Evolutionary conservation across 2,113 vertebrate genomes (phyloP).

Genomic region (Drymodes brunneopygia): DNA sequence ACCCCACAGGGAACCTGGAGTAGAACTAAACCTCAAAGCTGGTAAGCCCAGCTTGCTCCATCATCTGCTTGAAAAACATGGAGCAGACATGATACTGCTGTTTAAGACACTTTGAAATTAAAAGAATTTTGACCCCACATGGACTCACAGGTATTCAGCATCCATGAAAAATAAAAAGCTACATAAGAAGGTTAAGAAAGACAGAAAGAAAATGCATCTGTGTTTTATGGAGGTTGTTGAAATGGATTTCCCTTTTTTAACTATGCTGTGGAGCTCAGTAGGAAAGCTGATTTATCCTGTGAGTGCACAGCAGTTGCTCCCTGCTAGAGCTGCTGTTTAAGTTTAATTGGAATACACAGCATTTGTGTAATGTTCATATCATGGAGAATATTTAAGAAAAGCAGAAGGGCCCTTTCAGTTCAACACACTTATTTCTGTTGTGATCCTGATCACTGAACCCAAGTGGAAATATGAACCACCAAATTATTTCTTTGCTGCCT

Average conservation of each 20-base stretch:
- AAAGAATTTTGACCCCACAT: background rate
- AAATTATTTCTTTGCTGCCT: background rate
- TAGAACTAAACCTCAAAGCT: background rate
- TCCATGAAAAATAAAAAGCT: background rate
- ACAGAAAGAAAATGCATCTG: background rate
- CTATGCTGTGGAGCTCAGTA: background rate
- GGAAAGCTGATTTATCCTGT: conserved; percentile 37
- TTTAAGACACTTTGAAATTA: background rate
- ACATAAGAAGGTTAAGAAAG: background rate
- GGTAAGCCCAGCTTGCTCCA: background rate
- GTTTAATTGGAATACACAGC: conserved; percentile 33
- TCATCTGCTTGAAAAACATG: background rate
- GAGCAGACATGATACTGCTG: background rate
- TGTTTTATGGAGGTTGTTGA: background rate
- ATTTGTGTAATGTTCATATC: background rate
- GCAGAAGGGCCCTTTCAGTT: background rate
- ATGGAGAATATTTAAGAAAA: background rate
- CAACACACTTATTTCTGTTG: background rate
- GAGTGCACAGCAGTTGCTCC: background rate
- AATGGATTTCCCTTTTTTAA: background rate
- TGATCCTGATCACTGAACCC: background rate
- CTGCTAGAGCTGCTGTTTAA: conserved; percentile 10
- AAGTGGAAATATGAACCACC: background rate
- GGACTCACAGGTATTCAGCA: background rate
- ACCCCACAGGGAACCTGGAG: background rate